Evolutionary conservation across 1,140 invertebrate genomes (phyloP), one percentile per base, ranked within the genome.

Genomic region (Heterodera carotae): DNA sequence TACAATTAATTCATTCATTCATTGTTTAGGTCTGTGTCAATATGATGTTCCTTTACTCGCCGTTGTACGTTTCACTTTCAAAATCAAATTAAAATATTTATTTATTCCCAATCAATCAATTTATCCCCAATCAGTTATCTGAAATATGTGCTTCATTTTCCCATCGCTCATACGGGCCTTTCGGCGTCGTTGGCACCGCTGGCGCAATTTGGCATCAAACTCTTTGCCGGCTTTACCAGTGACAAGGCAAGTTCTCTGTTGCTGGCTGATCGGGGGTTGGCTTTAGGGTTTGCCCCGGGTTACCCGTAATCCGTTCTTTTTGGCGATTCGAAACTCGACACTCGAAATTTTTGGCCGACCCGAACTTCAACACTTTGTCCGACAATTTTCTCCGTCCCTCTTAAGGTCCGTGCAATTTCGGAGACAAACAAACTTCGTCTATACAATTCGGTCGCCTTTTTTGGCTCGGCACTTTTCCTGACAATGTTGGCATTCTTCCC

Each of bases 31-130:
- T 79, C 31, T 79, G 76, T 59, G 84, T 85, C 67, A 85, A 85
- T 69, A 78, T 86, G 79, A 83, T 86, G 79, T 88, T 86, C 73
- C 79, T 85, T 53, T 85, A 84, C 76, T 87, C 86, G 34, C 85
- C 85, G 27, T 64, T 6, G 62, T 66, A 10, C 27, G 60, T 22
- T 8, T 8, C 12, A 8, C 39, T 0, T 27, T 34, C 27, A 22
- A 12, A 71, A 71, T 60, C 22, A 71, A 53, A 71, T 71, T 33
- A 4, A 3, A 27, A 10, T 36, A 7, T 71, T 71, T 22, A 22
- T n/a, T n/a, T n/a, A n/a, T n/a, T n/a, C n/a, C n/a, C n/a, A n/a
- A n/a, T n/a, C n/a, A n/a, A n/a, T n/a, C n/a, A n/a, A n/a, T n/a
- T n/a, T n/a, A n/a, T n/a, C n/a, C n/a, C n/a, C n/a, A n/a, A n/a